Evolutionary conservation across 1,140 invertebrate species (phyloP).

Genomic region (Diorhabda elongata): DNA sequence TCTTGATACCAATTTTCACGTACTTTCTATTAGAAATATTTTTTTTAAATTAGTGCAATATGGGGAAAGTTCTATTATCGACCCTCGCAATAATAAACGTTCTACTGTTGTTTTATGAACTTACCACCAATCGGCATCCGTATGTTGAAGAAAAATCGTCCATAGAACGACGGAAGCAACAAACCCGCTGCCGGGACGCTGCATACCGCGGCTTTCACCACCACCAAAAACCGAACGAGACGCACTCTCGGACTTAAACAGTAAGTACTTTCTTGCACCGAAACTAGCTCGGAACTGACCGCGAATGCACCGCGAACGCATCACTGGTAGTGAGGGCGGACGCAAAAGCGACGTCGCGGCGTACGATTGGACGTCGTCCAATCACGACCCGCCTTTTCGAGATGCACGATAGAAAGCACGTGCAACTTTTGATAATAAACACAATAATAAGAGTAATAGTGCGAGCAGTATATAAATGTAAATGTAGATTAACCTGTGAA

Average conservation of each 20-base stretch:
- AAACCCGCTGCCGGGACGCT: slow-evolving; percentile 39
- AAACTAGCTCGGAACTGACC: slow-evolving; percentile 29
- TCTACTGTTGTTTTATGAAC: slow-evolving; percentile 6
- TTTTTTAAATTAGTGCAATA: no score
- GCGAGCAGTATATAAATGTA: no score
- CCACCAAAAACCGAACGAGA: slow-evolving; percentile 10
- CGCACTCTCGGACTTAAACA: slow-evolving; percentile 30
- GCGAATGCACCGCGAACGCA: slow-evolving; percentile 15
- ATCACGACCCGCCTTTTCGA: slow-evolving; percentile 26
- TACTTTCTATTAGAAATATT: no score
- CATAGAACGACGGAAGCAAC: slow-evolving; percentile 39
- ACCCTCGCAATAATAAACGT: no score
- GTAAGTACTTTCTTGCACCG: slow-evolving; percentile 18
- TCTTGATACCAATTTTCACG: no score
- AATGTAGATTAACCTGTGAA: no score
- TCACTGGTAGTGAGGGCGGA: slow-evolving; percentile 30
- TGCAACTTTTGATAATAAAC: slow-evolving; percentile 1
- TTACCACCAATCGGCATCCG: slow-evolving; percentile 42
- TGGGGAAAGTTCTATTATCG: no score
- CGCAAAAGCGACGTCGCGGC: slow-evolving; percentile 10
- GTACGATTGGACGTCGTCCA: slow-evolving; percentile 26
- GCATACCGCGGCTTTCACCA: slow-evolving; percentile 36
- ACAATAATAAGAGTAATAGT: not conserved
- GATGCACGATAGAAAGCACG: not conserved
- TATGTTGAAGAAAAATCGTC: slow-evolving; percentile 36